phyloP scores from a whole-genome alignment of 2,888 invertebrate genomes.

The Mechanitis mazaeus region DNA sequence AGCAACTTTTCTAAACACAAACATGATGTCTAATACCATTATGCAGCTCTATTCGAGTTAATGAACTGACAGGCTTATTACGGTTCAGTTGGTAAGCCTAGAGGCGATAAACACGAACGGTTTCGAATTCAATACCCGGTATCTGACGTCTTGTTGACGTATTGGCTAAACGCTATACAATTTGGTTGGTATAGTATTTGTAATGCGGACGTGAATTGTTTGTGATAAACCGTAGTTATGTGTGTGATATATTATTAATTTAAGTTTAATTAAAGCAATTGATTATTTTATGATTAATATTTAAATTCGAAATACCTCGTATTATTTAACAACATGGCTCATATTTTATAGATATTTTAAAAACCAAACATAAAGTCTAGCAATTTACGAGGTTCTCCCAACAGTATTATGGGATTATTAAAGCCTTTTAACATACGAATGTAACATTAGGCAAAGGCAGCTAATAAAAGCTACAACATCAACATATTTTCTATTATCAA shows the following conservation, averaged over 20 bases:
- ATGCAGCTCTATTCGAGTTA: conserved; percentile 26
- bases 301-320: too few species aligned
- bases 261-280: too few species aligned
- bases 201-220: background rate
- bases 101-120: conserved; percentile 30
- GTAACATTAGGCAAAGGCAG: too few species aligned
- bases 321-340: too few species aligned
- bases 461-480: too few species aligned
- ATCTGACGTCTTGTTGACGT: conserved; percentile 29
- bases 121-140: conserved; percentile 30
- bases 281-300: too few species aligned
- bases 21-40: conserved; percentile 25
- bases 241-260: too few species aligned
- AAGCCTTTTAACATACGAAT: too few species aligned
- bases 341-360: too few species aligned
- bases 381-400: too few species aligned
- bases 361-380: too few species aligned
- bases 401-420: too few species aligned
- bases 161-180: conserved; percentile 12
- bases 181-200: conserved; percentile 1
- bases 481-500: background rate
- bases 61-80: conserved; percentile 33
- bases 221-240: background rate
- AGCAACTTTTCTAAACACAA: conserved; percentile 15
- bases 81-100: conserved; percentile 31